Evolutionary conservation across 2,888 invertebrate species (phyloP).

Genomic region (Hemicrepidius hirtus): DNA sequence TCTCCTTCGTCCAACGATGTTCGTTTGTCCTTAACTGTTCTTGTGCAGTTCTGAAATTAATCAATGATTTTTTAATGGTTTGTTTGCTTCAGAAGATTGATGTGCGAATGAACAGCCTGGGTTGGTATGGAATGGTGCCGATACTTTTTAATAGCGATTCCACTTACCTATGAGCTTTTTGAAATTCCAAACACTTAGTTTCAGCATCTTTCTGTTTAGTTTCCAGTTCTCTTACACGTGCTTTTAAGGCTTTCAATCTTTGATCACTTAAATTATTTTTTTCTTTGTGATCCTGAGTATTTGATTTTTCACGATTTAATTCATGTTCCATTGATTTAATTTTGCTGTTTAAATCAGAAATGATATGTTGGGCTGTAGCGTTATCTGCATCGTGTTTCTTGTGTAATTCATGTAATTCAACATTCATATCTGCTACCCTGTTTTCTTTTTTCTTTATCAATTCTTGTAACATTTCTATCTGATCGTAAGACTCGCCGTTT

Average conservation of each 20-base stretch:
- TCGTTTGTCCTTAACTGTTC: constrained; percentile 66
- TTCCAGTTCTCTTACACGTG: constrained; percentile 71
- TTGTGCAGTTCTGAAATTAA: constrained; percentile 61
- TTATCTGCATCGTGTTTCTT: constrained; percentile 35
- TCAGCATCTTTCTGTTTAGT: constrained; percentile 70
- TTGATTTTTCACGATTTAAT: constrained; percentile 63
- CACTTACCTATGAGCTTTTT: constrained; percentile 48
- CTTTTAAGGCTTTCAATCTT: constrained; percentile 70
- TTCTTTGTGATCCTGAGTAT: constrained; percentile 58
- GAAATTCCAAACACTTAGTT: constrained; percentile 65
- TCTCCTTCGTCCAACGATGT: constrained; percentile 66
- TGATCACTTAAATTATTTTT: constrained; percentile 63
- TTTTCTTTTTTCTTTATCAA: constrained; percentile 55
- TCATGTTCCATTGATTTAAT: constrained; percentile 63
- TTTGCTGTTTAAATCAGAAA: constrained; percentile 59
- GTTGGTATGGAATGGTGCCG: too few species aligned
- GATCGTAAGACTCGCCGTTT: background rate
- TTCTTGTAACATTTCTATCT: constrained; percentile 59
- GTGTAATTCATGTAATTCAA: constrained; percentile 35
- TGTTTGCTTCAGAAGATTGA: too few species aligned
- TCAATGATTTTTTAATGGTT: too few species aligned
- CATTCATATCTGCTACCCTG: constrained; percentile 12
- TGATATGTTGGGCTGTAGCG: background rate
- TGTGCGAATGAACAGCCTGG: too few species aligned
- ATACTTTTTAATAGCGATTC: too few species aligned